phyloP scores from a whole-genome alignment of 2,888 invertebrate genomes.

The Cryptocephalus moraei region DNA sequence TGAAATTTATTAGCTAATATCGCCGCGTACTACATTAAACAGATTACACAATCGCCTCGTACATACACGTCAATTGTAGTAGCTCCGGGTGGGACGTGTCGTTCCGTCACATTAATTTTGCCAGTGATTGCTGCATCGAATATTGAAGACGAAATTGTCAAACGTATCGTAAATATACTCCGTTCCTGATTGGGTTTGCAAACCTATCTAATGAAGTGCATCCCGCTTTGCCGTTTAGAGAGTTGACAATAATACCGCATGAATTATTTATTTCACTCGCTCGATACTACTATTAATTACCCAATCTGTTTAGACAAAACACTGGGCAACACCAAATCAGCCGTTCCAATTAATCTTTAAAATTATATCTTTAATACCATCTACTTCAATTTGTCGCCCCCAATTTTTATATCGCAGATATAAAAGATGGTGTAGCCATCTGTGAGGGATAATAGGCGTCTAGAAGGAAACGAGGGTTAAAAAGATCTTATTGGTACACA shows the following conservation, averaged over 20 bases:
- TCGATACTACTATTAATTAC: too few relatives aligned
- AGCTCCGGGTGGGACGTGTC: not conserved
- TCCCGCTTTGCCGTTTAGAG: constrained; percentile 3
- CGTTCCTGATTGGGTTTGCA: not conserved
- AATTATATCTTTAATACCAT: too few relatives aligned
- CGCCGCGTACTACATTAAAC: not conserved
- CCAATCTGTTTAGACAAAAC: too few relatives aligned
- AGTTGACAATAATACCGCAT: constrained; percentile 1
- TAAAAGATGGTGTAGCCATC: too few relatives aligned
- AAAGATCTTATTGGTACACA: too few relatives aligned
- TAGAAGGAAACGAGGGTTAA: too few relatives aligned
- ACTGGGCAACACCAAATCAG: too few relatives aligned
- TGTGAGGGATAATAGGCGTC: too few relatives aligned
- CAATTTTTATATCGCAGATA: too few relatives aligned
- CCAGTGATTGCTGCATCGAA: not conserved
- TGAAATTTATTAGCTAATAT: not conserved
- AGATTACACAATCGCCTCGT: not conserved
- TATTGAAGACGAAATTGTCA: constrained; percentile 4
- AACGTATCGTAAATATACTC: constrained; percentile 6
- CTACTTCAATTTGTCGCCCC: too few relatives aligned
- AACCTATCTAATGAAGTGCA: constrained; percentile 2
- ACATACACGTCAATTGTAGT: not conserved
- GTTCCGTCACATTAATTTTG: not conserved
- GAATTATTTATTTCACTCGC: constrained; percentile 1
- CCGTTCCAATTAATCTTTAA: too few relatives aligned